Evolutionary conservation across 2,797 vertebrate species (phyloP), one percentile per base, ranked within the genome.

Genomic region (Galagoides demidoff): DNA sequence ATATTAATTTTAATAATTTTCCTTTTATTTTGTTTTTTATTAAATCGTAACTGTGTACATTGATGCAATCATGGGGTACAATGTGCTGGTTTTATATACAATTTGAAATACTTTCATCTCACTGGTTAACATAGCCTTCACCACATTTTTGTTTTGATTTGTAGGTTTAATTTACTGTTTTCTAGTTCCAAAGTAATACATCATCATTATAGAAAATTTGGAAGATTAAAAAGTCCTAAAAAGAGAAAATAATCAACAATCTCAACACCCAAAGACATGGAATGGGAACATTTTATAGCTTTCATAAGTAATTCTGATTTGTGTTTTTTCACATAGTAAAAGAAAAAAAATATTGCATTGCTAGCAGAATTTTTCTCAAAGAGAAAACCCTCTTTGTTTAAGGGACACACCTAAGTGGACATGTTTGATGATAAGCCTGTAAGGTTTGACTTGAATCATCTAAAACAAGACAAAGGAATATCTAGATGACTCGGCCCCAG

Each of bases 381-480:
- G 22, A 52, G 68, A 95, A 96, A 90, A 37, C 3, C 8, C 59
- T 78, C 64, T 93, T 85, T 95, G 25, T 90, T 89, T 82, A 89
- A 89, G 45, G 66, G 73, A 78, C 82, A 93, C 13, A 84, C 3
- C 19, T 64, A 89, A 71, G 68, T 39, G 79, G 77, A 82, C 14
- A 11, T 77, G 2, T 77, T 76, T 82, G 31, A 37, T 84, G 83
- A 73, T 34, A 95, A 90, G 6, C 25, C 43, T 71, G 12, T 7
- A 52, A 73, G 78, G 12, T 57, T 90, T 78, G 43, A 27, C 4
- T 82, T 92, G 39, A 95, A 39, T 83, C 61, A 79, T 92, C 57
- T 66, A 88, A 90, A 43, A 88, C 12, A 92, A 66, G 74, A 71
- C 31, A n/a, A 70, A 78, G 59, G 89, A 92, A 17, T 74, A 84